Percentiles rank a stretch among this genome's conserved stretches.
Evolutionary conservation across 2,888 invertebrate species (phyloP).

Genomic region (Frankliniella intonsa): DNA sequence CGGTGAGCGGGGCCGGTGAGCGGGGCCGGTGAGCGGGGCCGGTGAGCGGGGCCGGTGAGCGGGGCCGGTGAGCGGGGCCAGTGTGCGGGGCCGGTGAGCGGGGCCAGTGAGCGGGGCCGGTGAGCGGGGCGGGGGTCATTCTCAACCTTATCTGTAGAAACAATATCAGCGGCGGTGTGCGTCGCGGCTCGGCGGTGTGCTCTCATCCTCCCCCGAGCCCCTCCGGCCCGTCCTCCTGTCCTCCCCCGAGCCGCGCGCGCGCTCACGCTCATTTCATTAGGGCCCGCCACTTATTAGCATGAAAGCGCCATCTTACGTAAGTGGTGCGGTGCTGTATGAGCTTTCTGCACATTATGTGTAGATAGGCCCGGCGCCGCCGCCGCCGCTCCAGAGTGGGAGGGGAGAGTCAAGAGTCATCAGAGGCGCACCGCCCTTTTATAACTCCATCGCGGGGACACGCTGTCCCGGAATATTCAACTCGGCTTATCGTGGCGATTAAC

Average conservation of each 20-base stretch:
- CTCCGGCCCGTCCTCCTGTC: not conserved
- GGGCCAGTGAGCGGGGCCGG: not conserved
- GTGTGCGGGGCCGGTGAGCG: not conserved
- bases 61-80: not conserved
- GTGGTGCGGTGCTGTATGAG: slow-evolving; percentile 18
- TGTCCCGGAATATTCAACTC: too few relatives aligned
- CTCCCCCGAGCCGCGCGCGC: not conserved
- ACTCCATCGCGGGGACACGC: not conserved
- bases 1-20: not conserved
- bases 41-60: not conserved
- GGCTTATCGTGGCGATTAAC: too few relatives aligned
- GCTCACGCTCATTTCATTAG: slow-evolving; percentile 4
- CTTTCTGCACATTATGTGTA: slow-evolving; percentile 9
- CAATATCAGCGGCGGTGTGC: too few relatives aligned
- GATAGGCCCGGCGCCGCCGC: not conserved
- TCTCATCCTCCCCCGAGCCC: not conserved
- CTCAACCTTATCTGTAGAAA: too few relatives aligned
- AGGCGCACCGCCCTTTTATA: not conserved
- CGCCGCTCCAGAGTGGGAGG: too few relatives aligned
- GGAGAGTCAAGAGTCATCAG: not conserved
- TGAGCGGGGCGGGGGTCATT: too few relatives aligned
- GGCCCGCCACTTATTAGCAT: slow-evolving; percentile 9
- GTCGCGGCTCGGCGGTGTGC: not conserved
- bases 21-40: not conserved
- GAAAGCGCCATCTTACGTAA: slow-evolving; percentile 2